Evolutionary conservation across 1,140 invertebrate genomes (phyloP).

Genomic region (Drosophila guanche): DNA sequence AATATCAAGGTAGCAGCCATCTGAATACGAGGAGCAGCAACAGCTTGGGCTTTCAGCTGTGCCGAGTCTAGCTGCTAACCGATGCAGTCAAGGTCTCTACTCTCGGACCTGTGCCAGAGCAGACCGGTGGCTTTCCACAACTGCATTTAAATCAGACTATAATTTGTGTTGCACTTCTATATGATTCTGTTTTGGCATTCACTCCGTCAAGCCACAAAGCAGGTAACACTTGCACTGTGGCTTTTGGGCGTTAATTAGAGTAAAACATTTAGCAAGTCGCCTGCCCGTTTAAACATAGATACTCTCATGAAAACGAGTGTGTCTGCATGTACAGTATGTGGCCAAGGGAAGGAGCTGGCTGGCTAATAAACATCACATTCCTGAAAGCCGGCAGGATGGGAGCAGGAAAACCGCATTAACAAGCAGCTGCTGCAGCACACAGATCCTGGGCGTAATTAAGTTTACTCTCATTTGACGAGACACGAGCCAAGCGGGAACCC

Average conservation of each 20-base stretch:
- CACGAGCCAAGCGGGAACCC: conserved; percentile 15
- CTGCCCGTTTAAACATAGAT: conserved; percentile 24
- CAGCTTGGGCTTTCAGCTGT: conserved; percentile 11
- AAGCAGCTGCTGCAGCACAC: conserved; percentile 41
- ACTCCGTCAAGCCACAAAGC: conserved; percentile 35
- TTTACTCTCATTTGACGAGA: conserved; percentile 60
- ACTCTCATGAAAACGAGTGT: not conserved
- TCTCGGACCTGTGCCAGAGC: conserved; percentile 5
- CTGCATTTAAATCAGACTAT: conserved; percentile 41
- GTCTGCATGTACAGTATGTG: no score
- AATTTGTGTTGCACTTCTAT: conserved; percentile 3
- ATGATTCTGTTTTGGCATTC: no score
- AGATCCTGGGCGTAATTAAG: conserved; percentile 65
- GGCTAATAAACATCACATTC: conserved; percentile 56
- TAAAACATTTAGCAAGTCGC: conserved; percentile 49
- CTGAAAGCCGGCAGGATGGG: not conserved
- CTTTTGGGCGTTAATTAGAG: conserved; percentile 61
- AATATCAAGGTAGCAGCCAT: conserved; percentile 15
- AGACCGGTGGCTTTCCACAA: conserved; percentile 10
- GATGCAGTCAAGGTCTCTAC: conserved; percentile 21
- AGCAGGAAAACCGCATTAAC: conserved; percentile 56
- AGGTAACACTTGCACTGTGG: conserved; percentile 16
- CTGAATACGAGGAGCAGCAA: conserved; percentile 6
- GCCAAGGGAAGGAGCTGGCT: conserved; percentile 13
- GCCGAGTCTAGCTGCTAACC: not conserved